These are phyloP conservation scores for Spodoptera picta DNA, from an alignment of 2,888 invertebrate genomes.

Conservation along the genomic window DNA sequence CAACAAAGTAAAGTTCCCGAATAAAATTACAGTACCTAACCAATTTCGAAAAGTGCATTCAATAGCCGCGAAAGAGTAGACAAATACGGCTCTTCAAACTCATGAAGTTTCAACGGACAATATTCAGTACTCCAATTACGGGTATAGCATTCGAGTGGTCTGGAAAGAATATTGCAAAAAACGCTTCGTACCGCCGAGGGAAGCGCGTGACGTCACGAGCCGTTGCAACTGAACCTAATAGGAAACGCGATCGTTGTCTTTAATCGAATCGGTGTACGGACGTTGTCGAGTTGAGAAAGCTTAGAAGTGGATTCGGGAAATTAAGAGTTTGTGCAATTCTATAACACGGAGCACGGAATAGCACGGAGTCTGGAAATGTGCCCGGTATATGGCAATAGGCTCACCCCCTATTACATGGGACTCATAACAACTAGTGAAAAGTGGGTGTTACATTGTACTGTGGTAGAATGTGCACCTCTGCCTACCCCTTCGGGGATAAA, in stretches of 20 bases:
- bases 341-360: no score
- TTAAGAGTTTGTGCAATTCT: conserved; percentile 33
- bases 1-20: neutral
- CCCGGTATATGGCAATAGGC: no score
- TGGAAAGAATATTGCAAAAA: conserved; percentile 62
- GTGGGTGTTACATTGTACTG: no score
- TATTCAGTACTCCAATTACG: conserved; percentile 74
- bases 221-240: conserved; percentile 79
- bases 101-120: conserved; percentile 66
- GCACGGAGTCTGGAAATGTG: no score
- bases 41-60: conserved; percentile 54
- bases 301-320: conserved; percentile 48
- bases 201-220: conserved; percentile 74
- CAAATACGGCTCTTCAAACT: conserved; percentile 61
- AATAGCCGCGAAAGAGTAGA: conserved; percentile 44
- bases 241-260: conserved; percentile 83
- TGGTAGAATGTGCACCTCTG: no score
- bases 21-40: conserved; percentile 9
- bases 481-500: no score
- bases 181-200: conserved; percentile 52
- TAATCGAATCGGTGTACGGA: conserved; percentile 76
- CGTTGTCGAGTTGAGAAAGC: conserved; percentile 52
- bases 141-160: conserved; percentile 65
- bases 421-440: no score
- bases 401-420: no score